Evolutionary conservation across 2,113 vertebrate species (phyloP), one percentile per base, ranked within the genome.

Genomic region (Antechinus stuartii): DNA sequence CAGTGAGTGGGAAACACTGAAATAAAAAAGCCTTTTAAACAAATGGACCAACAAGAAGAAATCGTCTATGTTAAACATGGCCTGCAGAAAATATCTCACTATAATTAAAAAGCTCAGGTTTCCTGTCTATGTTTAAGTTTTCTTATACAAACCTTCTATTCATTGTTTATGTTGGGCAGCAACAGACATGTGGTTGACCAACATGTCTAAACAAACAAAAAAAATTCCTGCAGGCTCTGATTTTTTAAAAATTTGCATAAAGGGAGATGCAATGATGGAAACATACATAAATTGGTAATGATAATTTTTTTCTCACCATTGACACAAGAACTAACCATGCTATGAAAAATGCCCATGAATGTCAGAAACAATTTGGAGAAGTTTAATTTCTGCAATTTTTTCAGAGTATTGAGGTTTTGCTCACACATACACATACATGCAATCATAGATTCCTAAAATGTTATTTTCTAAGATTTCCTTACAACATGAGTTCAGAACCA

Each of bases 191-290:
- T 95, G 96, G 97, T 23, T 98, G 98, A 98, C 97, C 98, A 96
- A 98, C 95, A 98, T 97, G 93, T 7, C 55, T 96, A 96, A 97
- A 98, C 95, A 97, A 98, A 98, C 95, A 98, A 96, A 76, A 35
- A 95, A 96, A 52, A 52, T 7, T 92, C 96, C 96, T 95, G 95
- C 95, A 89, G 96, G 94, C 76, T 95, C 95, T 92, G 96, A 91
- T 90, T 50, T 46, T 52, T 52, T 1, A 52, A 90, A 95, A 90
- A 96, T 97, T 98, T 97, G 95, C 97, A 94, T 97, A 96, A 97
- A 2, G 97, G 97, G 96, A 91, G 95, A 68, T 97, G 96, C 91
- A 94, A 68, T 97, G 97, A 98, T 57, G 95, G 96, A 19, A 84
- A 42, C 95, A 96, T 55, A 91, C 96, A 50, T 98, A 98, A 84